Percentiles rank a stretch among this genome's conserved stretches.
These are phyloP conservation scores for Petrolisthes manimaculis DNA, from an alignment of 2,888 invertebrate species.

Conservation along the genomic window DNA sequence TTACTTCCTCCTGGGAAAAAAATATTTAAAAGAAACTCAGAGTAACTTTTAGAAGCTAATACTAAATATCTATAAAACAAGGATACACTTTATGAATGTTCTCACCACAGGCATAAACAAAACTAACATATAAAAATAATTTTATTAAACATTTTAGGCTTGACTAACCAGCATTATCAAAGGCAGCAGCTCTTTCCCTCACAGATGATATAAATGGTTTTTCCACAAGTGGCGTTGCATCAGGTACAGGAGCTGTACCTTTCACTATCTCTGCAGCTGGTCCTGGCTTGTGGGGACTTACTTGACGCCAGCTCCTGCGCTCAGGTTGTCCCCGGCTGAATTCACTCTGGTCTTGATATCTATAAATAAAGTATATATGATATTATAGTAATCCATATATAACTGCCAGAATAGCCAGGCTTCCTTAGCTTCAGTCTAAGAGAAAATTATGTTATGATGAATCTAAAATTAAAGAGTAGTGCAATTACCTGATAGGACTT, in stretches of 20 bases:
- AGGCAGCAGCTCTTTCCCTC: slow-evolving; percentile 62
- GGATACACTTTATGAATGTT: no score
- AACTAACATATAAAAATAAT: neutral
- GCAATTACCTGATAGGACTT: neutral
- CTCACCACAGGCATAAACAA: neutral
- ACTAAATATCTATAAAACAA: no score
- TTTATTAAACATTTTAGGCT: neutral
- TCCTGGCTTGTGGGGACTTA: slow-evolving; percentile 44
- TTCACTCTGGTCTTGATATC: slow-evolving; percentile 11
- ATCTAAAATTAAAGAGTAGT: neutral
- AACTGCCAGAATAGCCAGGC: no score
- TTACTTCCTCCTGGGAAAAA: slow-evolving; percentile 27
- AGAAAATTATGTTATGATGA: neutral
- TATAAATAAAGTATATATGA: neutral
- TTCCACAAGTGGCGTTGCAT: slow-evolving; percentile 47
- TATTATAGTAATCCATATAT: neutral
- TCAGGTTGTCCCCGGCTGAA: slow-evolving; percentile 20
- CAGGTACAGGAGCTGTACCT: slow-evolving; percentile 60
- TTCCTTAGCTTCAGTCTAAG: neutral
- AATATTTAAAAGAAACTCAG: neutral
- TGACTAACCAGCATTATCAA: slow-evolving; percentile 51
- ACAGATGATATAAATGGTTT: slow-evolving; percentile 60
- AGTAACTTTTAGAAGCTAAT: no score
- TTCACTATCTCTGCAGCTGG: slow-evolving; percentile 55
- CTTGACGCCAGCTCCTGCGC: slow-evolving; percentile 27